A percentile compares a stretch with the other conserved stretches of the same genome.
Evolutionary conservation across 2,888 invertebrate genomes (phyloP).

Genomic region (Trissolcus japonicus): DNA sequence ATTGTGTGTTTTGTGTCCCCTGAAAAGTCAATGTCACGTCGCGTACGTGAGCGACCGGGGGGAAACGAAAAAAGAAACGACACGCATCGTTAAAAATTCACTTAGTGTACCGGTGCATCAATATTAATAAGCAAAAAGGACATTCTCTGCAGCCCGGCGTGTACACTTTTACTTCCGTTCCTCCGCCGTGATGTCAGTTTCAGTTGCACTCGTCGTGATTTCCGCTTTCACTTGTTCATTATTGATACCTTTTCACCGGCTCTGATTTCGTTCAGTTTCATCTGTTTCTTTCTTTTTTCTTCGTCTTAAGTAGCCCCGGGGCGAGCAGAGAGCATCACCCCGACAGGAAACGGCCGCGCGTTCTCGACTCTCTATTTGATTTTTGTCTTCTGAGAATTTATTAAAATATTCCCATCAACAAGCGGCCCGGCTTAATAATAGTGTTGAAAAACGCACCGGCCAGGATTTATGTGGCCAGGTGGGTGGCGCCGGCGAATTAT

Average conservation of each 20-base stretch:
- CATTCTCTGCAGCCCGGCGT: constrained; percentile 42
- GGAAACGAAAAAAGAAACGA: constrained; percentile 31
- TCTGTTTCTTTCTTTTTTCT: constrained; percentile 2
- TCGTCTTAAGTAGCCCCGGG: constrained; percentile 4
- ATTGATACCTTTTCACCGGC: constrained; percentile 28
- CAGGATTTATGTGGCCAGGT: constrained; percentile 52
- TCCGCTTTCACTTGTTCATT: constrained; percentile 54
- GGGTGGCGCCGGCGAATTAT: constrained; percentile 48
- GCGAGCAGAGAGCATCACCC: constrained; percentile 32
- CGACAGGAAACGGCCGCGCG: constrained; percentile 50
- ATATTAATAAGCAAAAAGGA: constrained; percentile 58
- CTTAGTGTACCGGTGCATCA: constrained; percentile 49
- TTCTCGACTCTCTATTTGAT: constrained; percentile 25
- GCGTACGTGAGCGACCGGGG: constrained; percentile 45
- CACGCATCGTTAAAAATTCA: constrained; percentile 56
- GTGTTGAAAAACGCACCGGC: constrained; percentile 60
- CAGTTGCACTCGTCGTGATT: constrained; percentile 41
- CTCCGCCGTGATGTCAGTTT: constrained; percentile 41
- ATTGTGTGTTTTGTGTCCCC: constrained; percentile 11
- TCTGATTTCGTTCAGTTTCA: constrained; percentile 17
- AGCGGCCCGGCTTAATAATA: constrained; percentile 65
- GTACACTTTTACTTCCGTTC: constrained; percentile 57
- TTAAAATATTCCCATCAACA: constrained; percentile 70
- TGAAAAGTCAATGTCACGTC: constrained; percentile 51
- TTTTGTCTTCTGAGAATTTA: constrained; percentile 68